Conservation (phyloP, 2,113 vertebrate genomes). For the Mus pahari region DNA sequence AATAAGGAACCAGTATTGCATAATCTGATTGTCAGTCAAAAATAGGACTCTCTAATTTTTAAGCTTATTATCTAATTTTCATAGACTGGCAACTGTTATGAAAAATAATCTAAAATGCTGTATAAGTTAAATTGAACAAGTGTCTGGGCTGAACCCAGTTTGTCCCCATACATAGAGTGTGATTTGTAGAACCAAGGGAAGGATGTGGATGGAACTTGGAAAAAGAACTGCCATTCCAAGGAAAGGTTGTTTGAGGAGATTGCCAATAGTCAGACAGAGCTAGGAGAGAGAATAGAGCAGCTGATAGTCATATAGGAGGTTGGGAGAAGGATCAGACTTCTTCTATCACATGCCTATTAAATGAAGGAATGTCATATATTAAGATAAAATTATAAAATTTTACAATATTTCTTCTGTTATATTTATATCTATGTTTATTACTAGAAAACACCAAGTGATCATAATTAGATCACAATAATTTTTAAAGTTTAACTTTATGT, state of each 20-base stretch:
- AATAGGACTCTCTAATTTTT: not conserved
- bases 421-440: not conserved
- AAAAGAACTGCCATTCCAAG: slow-evolving; percentile 18
- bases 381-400: not conserved
- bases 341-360: not conserved
- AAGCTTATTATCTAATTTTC: not conserved
- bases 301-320: not conserved
- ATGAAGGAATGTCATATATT: not conserved
- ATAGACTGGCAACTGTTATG: slow-evolving; percentile 39
- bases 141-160: not conserved
- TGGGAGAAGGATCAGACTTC: not conserved
- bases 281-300: not conserved
- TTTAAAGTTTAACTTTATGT: slow-evolving; percentile 6
- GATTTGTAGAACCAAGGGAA: not conserved
- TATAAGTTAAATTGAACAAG: slow-evolving; percentile 34
- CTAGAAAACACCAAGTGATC: not conserved
- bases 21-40: not conserved
- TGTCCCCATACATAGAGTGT: not conserved
- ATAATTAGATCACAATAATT: not conserved
- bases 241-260: not conserved
- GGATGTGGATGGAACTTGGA: not conserved
- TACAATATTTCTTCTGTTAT: not conserved
- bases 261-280: not conserved
- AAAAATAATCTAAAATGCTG: not conserved
- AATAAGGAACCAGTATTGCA: not conserved